Evolutionary conservation across 2,113 vertebrate species (phyloP).

Genomic region (Camarhynchus parvulus): DNA sequence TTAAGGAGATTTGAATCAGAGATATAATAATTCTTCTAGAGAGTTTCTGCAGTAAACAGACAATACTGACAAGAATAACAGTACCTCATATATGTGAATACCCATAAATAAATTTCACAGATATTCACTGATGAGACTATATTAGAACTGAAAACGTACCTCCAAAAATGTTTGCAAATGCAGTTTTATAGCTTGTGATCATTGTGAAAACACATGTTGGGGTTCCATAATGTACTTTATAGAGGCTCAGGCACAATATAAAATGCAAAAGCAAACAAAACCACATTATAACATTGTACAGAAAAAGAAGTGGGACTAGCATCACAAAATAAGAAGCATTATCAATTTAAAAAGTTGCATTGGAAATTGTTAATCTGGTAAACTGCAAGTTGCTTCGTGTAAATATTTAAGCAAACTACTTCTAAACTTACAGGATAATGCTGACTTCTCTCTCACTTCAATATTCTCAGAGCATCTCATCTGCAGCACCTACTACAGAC

Average conservation of each 20-base stretch:
- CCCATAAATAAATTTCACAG: background rate
- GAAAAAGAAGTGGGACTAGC: background rate
- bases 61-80: background rate
- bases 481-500: background rate
- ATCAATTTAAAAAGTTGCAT: background rate
- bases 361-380: background rate
- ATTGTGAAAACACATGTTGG: background rate
- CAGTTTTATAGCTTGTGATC: background rate
- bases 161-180: background rate
- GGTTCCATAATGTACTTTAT: background rate
- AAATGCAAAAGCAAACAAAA: background rate
- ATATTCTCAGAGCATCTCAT: background rate
- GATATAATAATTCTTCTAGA: background rate
- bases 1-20: conserved; percentile 1
- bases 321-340: background rate
- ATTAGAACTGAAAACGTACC: background rate
- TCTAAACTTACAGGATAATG: background rate
- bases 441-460: background rate
- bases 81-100: background rate
- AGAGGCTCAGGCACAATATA: background rate
- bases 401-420: background rate
- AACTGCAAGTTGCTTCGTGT: background rate
- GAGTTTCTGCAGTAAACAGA: background rate
- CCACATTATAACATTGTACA: background rate
- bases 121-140: background rate